phyloP scores from a whole-genome alignment of 2,888 invertebrate species.

The Tachina lurida region DNA sequence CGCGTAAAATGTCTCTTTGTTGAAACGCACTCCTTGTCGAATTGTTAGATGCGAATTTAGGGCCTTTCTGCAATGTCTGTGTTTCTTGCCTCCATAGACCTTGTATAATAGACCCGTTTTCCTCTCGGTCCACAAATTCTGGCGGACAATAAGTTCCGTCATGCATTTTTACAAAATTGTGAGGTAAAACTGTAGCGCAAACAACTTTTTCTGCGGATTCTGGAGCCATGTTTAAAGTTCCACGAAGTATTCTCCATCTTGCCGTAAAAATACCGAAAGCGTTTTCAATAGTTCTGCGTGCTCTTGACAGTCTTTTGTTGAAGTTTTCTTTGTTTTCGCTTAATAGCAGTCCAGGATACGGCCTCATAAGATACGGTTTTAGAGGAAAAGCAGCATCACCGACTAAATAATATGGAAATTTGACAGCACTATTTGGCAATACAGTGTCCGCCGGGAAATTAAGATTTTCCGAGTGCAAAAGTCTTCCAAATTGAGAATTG shows the following conservation, averaged over 20 bases:
- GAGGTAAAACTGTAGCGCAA: too few relatives aligned
- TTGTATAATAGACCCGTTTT: not conserved
- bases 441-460: too few relatives aligned
- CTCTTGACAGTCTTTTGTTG: constrained; percentile 26
- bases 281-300: constrained; percentile 46
- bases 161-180: constrained; percentile 12
- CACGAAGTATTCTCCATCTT: too few relatives aligned
- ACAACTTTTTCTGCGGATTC: too few relatives aligned
- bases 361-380: constrained; percentile 49
- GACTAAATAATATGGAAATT: too few relatives aligned
- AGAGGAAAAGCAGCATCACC: constrained; percentile 22
- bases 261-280: too few relatives aligned
- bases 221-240: too few relatives aligned
- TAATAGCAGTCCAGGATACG: constrained; percentile 53
- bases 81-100: constrained; percentile 6
- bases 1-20: not conserved
- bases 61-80: not conserved
- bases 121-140: not conserved
- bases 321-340: constrained; percentile 6
- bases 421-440: too few relatives aligned
- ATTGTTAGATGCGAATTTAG: constrained; percentile 25
- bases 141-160: not conserved
- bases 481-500: too few relatives aligned
- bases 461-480: too few relatives aligned
- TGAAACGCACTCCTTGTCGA: constrained; percentile 14